Conservation (phyloP, 2,797 vertebrate species). For the Lophura swinhoii region DNA sequence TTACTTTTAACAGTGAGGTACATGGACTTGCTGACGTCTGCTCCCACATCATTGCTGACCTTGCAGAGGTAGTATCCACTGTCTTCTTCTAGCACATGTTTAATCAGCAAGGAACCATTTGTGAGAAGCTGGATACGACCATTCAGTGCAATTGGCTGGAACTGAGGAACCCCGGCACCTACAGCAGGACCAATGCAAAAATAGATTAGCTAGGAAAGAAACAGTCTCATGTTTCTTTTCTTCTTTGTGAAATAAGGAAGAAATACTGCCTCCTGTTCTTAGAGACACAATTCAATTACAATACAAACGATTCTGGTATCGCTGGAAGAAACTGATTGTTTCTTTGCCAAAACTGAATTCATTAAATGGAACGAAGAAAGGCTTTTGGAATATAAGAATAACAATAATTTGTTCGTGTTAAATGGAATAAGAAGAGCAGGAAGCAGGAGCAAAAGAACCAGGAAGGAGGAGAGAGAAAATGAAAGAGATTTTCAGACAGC, state of each 20-base stretch:
- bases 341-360: not conserved
- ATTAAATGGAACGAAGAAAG: not conserved
- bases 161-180: slow-evolving; percentile 97
- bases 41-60: slow-evolving; percentile 99
- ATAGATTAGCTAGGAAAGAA: not conserved
- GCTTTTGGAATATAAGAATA: not conserved
- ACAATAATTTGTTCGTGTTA: not conserved
- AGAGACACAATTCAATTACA: not conserved
- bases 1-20: slow-evolving; percentile 99
- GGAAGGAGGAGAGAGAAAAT: not conserved
- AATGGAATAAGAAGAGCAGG: not conserved
- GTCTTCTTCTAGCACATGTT: slow-evolving; percentile 97
- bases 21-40: slow-evolving; percentile 99
- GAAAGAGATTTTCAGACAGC: not conserved
- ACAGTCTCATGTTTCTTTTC: rapidly evolving
- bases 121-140: slow-evolving; percentile 94
- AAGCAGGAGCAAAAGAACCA: not conserved
- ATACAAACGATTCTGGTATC: not conserved
- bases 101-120: slow-evolving; percentile 95
- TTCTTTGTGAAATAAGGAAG: not conserved
- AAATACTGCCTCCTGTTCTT: not conserved
- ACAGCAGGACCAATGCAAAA: not conserved
- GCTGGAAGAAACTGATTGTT: rapidly evolving
- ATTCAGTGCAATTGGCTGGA: slow-evolving; percentile 93
- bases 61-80: slow-evolving; percentile 99